Conservation (phyloP, 2,888 invertebrate genomes). For the Cephus pygmeus region DNA sequence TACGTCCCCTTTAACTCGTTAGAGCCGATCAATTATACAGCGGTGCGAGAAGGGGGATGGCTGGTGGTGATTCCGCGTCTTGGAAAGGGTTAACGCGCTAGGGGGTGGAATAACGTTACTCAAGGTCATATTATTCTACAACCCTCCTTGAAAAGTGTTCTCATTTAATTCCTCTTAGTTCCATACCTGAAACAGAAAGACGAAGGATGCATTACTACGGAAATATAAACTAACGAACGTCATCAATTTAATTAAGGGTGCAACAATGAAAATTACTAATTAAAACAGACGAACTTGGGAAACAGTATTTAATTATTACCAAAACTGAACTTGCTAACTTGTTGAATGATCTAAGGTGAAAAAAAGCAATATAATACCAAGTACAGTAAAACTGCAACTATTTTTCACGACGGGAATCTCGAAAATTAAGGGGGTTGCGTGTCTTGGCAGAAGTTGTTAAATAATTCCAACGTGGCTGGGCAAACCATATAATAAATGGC, state of each 20-base stretch:
- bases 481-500: background rate
- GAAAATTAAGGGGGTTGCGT: background rate
- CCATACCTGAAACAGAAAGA: constrained; percentile 4
- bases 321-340: background rate
- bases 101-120: background rate
- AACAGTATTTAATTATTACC: background rate
- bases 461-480: background rate
- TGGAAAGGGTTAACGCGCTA: background rate
- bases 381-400: background rate
- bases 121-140: background rate
- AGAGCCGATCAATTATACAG: constrained; percentile 60
- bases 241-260: background rate
- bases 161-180: background rate
- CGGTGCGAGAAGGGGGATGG: constrained; percentile 9
- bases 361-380: background rate
- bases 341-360: background rate
- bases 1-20: constrained; percentile 62
- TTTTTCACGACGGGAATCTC: background rate
- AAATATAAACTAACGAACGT: background rate
- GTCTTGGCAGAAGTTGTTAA: constrained; percentile 1
- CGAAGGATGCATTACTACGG: background rate
- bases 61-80: background rate
- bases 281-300: background rate
- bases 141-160: background rate
- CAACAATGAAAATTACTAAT: background rate